A percentile compares a stretch with the other conserved stretches of the same genome.
phyloP scores from a whole-genome alignment of 2,113 vertebrate species.

The Rhinichthys klamathensis region DNA sequence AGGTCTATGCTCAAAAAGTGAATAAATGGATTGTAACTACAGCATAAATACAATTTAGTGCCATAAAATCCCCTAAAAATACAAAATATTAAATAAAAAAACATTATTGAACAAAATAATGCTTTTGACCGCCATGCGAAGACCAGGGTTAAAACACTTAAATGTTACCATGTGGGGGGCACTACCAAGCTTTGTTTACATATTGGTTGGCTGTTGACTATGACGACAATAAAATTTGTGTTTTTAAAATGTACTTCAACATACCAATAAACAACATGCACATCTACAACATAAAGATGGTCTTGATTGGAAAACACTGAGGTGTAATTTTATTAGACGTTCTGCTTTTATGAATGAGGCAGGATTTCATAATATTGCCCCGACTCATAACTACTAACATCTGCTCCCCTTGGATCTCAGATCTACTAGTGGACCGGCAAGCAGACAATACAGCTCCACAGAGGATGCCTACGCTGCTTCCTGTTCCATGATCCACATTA shows the following conservation, averaged over 20 bases:
- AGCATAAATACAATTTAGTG: no score
- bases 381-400: not conserved
- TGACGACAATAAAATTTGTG: not conserved
- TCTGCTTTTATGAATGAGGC: slow-evolving; percentile 14
- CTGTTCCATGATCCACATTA: slow-evolving; percentile 36
- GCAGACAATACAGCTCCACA: slow-evolving; percentile 38
- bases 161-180: not conserved
- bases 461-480: slow-evolving; percentile 38
- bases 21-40: no score
- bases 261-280: not conserved
- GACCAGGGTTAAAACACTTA: not conserved
- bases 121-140: no score
- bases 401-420: slow-evolving; percentile 8
- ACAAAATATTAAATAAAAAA: no score
- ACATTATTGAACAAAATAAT: no score
- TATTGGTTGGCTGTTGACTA: not conserved
- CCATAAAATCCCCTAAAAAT: no score
- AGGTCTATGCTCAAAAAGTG: no score
- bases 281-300: not conserved
- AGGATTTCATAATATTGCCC: slow-evolving; percentile 7
- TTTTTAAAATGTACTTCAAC: not conserved
- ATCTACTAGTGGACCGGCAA: not conserved
- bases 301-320: not conserved
- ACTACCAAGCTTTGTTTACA: not conserved
- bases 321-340: not conserved